These are phyloP conservation scores for Mugil cephalus DNA, from an alignment of 2,113 vertebrate species.

Conservation along the genomic window DNA sequence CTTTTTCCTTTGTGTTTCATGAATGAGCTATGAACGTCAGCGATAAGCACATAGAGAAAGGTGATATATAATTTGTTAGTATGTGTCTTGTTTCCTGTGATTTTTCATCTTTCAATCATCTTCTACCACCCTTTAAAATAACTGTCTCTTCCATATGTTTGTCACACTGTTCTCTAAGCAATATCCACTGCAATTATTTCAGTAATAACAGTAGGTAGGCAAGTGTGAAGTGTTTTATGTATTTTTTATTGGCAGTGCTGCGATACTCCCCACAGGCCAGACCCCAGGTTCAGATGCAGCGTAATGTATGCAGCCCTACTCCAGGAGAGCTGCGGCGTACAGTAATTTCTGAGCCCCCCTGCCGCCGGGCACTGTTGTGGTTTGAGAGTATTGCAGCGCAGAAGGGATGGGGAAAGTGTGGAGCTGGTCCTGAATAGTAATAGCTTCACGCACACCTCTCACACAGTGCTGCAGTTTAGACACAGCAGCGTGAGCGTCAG, in stretches of 20 bases:
- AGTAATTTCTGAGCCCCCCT: slow-evolving; percentile 67
- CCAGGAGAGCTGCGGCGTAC: slow-evolving; percentile 58
- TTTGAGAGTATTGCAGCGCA: slow-evolving; percentile 67
- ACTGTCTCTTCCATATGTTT: background rate
- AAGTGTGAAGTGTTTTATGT: slow-evolving; percentile 60
- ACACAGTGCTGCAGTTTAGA: slow-evolving; percentile 54
- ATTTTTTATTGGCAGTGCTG: slow-evolving; percentile 63
- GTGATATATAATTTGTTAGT: background rate
- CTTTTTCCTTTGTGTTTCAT: slow-evolving; percentile 23
- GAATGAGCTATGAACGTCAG: background rate
- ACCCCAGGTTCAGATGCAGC: slow-evolving; percentile 60
- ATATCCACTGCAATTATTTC: slow-evolving; percentile 14
- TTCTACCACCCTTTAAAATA: background rate
- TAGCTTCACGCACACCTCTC: slow-evolving; percentile 50
- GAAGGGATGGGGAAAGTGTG: slow-evolving; percentile 40
- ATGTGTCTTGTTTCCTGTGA: background rate
- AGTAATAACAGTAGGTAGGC: slow-evolving; percentile 17
- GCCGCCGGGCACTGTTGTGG: slow-evolving; percentile 59
- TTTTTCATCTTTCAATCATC: background rate
- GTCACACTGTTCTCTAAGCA: background rate
- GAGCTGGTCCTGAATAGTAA: slow-evolving; percentile 73
- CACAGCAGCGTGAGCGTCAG: slow-evolving; percentile 42
- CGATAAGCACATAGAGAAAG: background rate
- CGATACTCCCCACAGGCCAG: slow-evolving; percentile 60
- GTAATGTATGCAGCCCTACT: slow-evolving; percentile 74